A percentile compares a stretch with the other conserved stretches of the same genome.
phyloP scores from a whole-genome alignment of 2,113 vertebrate species.

The Semicossyphus pulcher region DNA sequence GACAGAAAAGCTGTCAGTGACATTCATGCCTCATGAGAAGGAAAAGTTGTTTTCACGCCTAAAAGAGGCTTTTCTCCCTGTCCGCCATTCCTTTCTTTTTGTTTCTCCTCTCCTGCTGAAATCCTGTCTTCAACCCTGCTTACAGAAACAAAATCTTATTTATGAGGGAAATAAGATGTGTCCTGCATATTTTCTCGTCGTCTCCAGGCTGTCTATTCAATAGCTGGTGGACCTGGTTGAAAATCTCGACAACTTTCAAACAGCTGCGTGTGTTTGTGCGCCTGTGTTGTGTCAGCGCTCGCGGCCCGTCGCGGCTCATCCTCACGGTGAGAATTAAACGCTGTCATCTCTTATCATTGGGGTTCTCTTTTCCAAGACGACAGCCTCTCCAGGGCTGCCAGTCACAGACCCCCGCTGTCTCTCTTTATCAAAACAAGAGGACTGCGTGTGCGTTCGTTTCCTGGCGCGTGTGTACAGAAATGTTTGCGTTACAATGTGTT shows the following conservation, averaged over 20 bases:
- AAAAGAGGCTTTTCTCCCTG: slow-evolving; percentile 45
- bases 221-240: slow-evolving; percentile 18
- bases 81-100: background rate
- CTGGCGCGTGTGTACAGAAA: slow-evolving; percentile 1
- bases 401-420: slow-evolving; percentile 34
- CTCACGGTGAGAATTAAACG: slow-evolving; percentile 57
- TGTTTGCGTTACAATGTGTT: background rate
- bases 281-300: slow-evolving; percentile 7
- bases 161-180: slow-evolving; percentile 13
- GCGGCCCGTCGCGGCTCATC: slow-evolving; percentile 36
- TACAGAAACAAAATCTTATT: slow-evolving; percentile 33
- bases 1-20: slow-evolving; percentile 35
- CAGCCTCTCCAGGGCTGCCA: slow-evolving; percentile 43
- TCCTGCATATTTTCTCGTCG: background rate
- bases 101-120: slow-evolving; percentile 25
- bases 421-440: slow-evolving; percentile 31
- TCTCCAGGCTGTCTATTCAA: slow-evolving; percentile 35
- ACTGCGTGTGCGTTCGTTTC: background rate
- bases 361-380: slow-evolving; percentile 34
- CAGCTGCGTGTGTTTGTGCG: background rate
- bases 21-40: slow-evolving; percentile 34
- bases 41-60: slow-evolving; percentile 48
- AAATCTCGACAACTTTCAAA: slow-evolving; percentile 1
- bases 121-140: slow-evolving; percentile 24
- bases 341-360: slow-evolving; percentile 60